Evolutionary conservation across 2,797 vertebrate species (phyloP), one percentile per base, ranked within the genome.

Genomic region (Hoplostethus mediterraneus): DNA sequence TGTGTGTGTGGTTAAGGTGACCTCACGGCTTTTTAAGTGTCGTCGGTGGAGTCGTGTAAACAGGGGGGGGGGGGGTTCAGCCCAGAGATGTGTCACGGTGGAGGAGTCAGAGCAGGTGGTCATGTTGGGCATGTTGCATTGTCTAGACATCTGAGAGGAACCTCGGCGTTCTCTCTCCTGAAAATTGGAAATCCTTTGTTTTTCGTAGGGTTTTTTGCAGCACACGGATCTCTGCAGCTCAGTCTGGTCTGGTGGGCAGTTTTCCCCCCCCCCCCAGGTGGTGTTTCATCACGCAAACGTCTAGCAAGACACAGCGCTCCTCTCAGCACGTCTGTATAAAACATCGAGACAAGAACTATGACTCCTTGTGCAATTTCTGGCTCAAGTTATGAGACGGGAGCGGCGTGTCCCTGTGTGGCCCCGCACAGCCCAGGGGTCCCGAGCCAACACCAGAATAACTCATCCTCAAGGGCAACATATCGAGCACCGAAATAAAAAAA

Each of bases 61-160:
- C 84, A 86, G 81, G 67, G 64, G 72, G 72, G 77, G 85, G 81
- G 67, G 64, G 72, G 72, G 77, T 86, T 82, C 80, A 87, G 88
- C 85, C 88, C 80, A 63, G 63, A 79, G 81, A 72, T 82, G 72
- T 84, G 82, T 89, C 76, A 73, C 68, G 71, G 73, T 76, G 76
- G 90, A 91, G 82, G 75, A 85, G 81, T 71, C 52, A 1, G 79
- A 92, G 90, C 93, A 94, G 92, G 90, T 94, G 93, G 90, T 75
- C 81, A 51, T 68, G 77, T 1, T 1, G 28, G 81, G 81, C 66
- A 48, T 81, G 85, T 77, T 86, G 84, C 66, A 86, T 88, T 86
- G 90, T 92, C 87, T 89, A 83, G 87, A 89, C 90, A 77, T 85
- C 90, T 71, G 64, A 88, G 68, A 61, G n/a, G 51, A 89, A 74